Evolutionary conservation across 2,797 vertebrate species (phyloP), one percentile per base, ranked within the genome.

Genomic region (Pseudomugil gertrudae): DNA sequence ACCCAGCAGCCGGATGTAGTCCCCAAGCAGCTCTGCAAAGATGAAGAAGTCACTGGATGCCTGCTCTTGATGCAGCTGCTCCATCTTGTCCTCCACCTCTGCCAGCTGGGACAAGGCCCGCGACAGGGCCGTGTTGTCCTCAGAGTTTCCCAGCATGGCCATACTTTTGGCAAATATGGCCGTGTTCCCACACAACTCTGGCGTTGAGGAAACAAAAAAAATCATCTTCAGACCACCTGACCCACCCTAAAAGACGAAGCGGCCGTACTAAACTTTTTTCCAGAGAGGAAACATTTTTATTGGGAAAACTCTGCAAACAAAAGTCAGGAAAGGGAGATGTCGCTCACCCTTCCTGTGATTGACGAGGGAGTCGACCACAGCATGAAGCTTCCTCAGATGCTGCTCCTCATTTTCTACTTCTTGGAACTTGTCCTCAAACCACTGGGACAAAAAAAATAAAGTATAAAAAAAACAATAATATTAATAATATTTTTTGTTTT

Each of bases 81-180:
- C 97, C n/a, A 98, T 96, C 91, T 96, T 98, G 85, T 99, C 97
- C 83, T 98, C 96, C 79, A 98, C 96, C 87, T 99, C 97, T 0
- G 97, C 97, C 90, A 99, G 93, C 88, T 99, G 97, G 79, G 96
- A 98, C 51, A 99, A 92, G 0, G 97, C 97, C 36, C 97, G 90
- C 0, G 97, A 98, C 55, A 99, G 87, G 0, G 97, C 97, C 0
- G 97, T 96, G 94, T 98, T 98, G 91, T 99, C 97, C 90, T 98
- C 97, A 0, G 96, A 97, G 88, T 96, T 99, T 21, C 97, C 97
- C 60, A 99, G 92, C 97, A 99, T 98, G 79, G 97, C 97, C 78
- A 98, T 89, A 33, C 97, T 98, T 94, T 99, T 99, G 48, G 96
- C 96, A 89, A 99, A 98, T 72, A 96, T 91, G 14, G 95, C 96